These are phyloP conservation scores for Zaprionus kolodkinae DNA, from an alignment of 1,140 invertebrate genomes.

Conservation along the genomic window DNA sequence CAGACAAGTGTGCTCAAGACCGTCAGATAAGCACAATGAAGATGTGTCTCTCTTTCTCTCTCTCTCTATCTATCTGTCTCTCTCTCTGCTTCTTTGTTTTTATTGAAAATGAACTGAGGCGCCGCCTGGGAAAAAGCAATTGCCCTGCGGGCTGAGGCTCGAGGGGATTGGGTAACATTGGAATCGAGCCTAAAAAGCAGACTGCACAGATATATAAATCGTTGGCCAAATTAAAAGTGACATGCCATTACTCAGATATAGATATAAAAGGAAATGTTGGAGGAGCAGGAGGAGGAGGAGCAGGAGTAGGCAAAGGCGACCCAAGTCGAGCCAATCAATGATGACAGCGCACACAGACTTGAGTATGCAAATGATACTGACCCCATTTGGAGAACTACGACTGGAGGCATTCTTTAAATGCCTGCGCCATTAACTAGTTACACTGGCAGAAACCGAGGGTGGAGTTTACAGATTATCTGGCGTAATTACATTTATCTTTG, in stretches of 20 bases:
- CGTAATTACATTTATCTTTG: constrained; percentile 1
- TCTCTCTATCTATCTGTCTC: background rate
- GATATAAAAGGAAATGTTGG: constrained; percentile 47
- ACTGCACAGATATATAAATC: constrained; percentile 62
- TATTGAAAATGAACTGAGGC: constrained; percentile 62
- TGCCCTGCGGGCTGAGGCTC: background rate
- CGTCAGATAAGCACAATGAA: constrained; percentile 68
- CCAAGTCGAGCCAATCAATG: constrained; percentile 47
- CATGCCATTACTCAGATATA: constrained; percentile 73
- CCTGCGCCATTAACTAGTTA: constrained; percentile 7
- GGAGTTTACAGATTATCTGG: background rate
- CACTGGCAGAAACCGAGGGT: background rate
- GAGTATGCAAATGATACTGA: constrained; percentile 38
- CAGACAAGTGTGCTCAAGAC: constrained; percentile 45
- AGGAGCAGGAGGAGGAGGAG: background rate
- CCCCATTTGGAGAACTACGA: background rate
- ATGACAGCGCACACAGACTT: constrained; percentile 9
- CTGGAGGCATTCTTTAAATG: constrained; percentile 24
- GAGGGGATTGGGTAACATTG: background rate
- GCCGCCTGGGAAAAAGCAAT: constrained; percentile 27
- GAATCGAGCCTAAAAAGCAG: background rate
- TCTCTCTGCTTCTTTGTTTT: constrained; percentile 30
- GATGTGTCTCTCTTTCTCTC: constrained; percentile 28
- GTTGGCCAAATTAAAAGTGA: constrained; percentile 77
- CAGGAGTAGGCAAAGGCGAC: constrained; percentile 38